These are phyloP conservation scores for Drosophila elegans DNA, from an alignment of 1,140 invertebrate genomes.

Conservation along the genomic window DNA sequence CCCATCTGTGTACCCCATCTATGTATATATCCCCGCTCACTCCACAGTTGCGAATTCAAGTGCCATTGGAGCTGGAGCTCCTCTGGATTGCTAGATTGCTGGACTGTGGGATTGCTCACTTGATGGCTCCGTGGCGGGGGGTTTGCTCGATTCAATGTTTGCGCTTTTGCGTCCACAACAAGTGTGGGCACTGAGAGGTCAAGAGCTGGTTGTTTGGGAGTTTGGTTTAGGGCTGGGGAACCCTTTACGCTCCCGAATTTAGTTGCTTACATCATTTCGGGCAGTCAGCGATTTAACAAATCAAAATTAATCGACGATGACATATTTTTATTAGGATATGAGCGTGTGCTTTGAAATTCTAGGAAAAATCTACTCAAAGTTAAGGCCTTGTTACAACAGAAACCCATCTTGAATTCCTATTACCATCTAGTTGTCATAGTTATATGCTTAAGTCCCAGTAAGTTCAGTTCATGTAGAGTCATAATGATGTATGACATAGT, in stretches of 20 bases:
- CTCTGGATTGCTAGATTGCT: conserved; percentile 44
- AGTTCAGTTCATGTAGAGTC: too few relatives aligned
- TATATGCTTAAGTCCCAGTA: too few relatives aligned
- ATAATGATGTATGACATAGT: too few relatives aligned
- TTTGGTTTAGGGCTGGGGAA: conserved; percentile 1
- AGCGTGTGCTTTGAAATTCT: too few relatives aligned
- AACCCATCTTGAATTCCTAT: too few relatives aligned
- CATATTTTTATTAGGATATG: too few relatives aligned
- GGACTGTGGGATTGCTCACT: conserved; percentile 52
- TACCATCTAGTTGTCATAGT: too few relatives aligned
- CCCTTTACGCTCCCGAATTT: neutral
- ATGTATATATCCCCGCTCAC: neutral
- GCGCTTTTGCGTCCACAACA: conserved; percentile 31
- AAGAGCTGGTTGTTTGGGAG: conserved; percentile 21
- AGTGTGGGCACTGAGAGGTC: conserved; percentile 24
- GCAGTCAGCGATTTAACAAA: neutral
- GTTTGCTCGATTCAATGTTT: conserved; percentile 25
- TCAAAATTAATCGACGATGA: conserved; percentile 1
- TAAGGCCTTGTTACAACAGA: too few relatives aligned
- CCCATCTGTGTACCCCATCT: neutral
- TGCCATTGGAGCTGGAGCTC: conserved; percentile 38
- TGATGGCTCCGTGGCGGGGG: conserved; percentile 41
- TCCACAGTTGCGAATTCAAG: conserved; percentile 34
- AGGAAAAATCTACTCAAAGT: too few relatives aligned
- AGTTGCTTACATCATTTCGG: conserved; percentile 33